These are phyloP conservation scores for Augochlora pura DNA, from an alignment of 1,140 invertebrate species.

Conservation along the genomic window DNA sequence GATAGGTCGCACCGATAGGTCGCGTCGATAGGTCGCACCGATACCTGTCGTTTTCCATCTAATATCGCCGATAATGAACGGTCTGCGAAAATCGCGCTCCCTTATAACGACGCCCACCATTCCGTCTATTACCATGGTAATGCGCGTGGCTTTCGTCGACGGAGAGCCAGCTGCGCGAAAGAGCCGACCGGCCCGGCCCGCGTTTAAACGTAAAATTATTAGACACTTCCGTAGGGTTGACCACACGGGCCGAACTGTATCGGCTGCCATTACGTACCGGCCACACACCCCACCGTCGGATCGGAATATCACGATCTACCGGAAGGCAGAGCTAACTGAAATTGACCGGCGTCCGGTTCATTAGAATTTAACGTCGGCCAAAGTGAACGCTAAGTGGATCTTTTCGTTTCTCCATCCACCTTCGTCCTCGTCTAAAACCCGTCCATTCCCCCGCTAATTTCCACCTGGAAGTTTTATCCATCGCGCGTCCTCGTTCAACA, in stretches of 20 bases:
- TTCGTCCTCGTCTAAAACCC: background rate
- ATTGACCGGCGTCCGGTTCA: constrained; percentile 56
- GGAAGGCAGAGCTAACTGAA: constrained; percentile 48
- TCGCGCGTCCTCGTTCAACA: too few relatives aligned
- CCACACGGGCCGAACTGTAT: constrained; percentile 42
- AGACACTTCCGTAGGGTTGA: constrained; percentile 48
- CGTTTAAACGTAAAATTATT: constrained; percentile 64
- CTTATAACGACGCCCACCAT: constrained; percentile 47
- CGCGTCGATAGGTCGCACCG: background rate
- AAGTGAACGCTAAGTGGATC: constrained; percentile 63
- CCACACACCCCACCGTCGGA: background rate
- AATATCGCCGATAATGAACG: constrained; percentile 63
- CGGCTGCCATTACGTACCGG: constrained; percentile 39
- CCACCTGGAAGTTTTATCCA: background rate
- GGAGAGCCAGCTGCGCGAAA: constrained; percentile 54
- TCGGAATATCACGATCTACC: constrained; percentile 44
- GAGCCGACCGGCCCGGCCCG: constrained; percentile 18
- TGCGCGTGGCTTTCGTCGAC: constrained; percentile 47
- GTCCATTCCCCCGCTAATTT: constrained; percentile 9
- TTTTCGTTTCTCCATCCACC: constrained; percentile 44
- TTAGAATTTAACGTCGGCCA: constrained; percentile 61
- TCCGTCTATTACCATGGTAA: constrained; percentile 70
- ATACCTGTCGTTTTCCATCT: constrained; percentile 5
- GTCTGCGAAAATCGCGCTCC: constrained; percentile 59
- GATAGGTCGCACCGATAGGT: too few relatives aligned